phyloP scores from a whole-genome alignment of 2,888 invertebrate species.

The Hydriomena furcata region DNA sequence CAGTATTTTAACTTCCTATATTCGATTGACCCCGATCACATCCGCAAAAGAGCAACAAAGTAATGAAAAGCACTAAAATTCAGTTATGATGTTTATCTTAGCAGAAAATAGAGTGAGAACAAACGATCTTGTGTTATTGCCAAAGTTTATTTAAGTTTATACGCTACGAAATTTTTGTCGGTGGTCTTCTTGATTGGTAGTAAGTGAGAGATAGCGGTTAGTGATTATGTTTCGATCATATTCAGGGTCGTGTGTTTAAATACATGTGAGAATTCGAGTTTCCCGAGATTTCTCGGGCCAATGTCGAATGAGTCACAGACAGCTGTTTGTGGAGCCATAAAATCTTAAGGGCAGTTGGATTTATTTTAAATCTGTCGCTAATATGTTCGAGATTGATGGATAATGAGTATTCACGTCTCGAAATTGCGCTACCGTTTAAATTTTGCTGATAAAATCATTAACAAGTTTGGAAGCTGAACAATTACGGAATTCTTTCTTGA shows the following conservation, averaged over 20 bases:
- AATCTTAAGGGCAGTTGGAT: constrained; percentile 72
- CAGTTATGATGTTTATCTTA: constrained; percentile 67
- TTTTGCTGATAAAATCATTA: constrained; percentile 11
- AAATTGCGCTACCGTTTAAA: constrained; percentile 17
- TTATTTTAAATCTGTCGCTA: constrained; percentile 66
- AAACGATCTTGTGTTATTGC: constrained; percentile 64
- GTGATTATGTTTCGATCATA: constrained; percentile 57
- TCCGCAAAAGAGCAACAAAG: constrained; percentile 58
- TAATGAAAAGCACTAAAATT: constrained; percentile 55
- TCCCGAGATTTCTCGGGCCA: constrained; percentile 62
- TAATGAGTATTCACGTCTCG: constrained; percentile 24
- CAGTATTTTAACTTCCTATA: constrained; percentile 33
- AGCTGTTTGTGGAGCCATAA: constrained; percentile 74
- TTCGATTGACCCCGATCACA: constrained; percentile 52
- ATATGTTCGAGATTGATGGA: constrained; percentile 33
- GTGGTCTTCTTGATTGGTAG: constrained; percentile 36
- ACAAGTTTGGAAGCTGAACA: constrained; percentile 4
- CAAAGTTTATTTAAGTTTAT: constrained; percentile 62
- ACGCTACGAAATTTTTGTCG: constrained; percentile 49
- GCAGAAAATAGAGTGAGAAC: constrained; percentile 66
- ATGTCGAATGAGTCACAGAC: constrained; percentile 76
- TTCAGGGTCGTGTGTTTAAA: constrained; percentile 64
- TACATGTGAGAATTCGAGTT: constrained; percentile 60
- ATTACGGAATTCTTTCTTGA: constrained; percentile 8
- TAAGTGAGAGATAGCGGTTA: constrained; percentile 40